Evolutionary conservation across 2,113 vertebrate species (phyloP).

Genomic region (Tursiops truncatus): DNA sequence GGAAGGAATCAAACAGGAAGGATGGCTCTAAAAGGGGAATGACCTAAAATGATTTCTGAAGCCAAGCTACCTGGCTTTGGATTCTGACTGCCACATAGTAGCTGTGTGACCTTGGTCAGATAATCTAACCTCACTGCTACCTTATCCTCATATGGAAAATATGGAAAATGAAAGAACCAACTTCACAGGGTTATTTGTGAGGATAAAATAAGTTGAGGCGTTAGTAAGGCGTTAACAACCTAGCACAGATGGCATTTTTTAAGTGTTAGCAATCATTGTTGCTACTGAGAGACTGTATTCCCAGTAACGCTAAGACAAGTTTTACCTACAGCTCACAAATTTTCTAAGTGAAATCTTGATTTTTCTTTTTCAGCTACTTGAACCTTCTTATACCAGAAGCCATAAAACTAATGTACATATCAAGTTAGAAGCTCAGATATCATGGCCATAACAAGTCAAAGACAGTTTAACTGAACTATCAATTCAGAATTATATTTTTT

Average conservation of each 20-base stretch:
- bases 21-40: neutral
- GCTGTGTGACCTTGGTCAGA: neutral
- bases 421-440: neutral
- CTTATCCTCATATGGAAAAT: neutral
- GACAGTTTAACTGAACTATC: neutral
- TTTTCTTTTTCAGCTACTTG: neutral
- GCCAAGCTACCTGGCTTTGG: neutral
- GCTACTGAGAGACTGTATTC: neutral
- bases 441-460: neutral
- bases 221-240: neutral
- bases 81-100: neutral
- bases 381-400: neutral
- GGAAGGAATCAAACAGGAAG: neutral
- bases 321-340: neutral
- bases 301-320: neutral
- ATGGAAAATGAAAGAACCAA: neutral
- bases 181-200: neutral
- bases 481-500: neutral
- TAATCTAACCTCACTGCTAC: neutral
- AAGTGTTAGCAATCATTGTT: neutral
- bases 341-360: neutral
- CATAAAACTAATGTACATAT: conserved; percentile 13
- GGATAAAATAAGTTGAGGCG: neutral
- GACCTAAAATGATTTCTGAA: neutral
- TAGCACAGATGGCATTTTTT: neutral